These are phyloP conservation scores for Lepeophtheirus nordmannii DNA, from an alignment of 2,888 invertebrate species.

Conservation along the genomic window DNA sequence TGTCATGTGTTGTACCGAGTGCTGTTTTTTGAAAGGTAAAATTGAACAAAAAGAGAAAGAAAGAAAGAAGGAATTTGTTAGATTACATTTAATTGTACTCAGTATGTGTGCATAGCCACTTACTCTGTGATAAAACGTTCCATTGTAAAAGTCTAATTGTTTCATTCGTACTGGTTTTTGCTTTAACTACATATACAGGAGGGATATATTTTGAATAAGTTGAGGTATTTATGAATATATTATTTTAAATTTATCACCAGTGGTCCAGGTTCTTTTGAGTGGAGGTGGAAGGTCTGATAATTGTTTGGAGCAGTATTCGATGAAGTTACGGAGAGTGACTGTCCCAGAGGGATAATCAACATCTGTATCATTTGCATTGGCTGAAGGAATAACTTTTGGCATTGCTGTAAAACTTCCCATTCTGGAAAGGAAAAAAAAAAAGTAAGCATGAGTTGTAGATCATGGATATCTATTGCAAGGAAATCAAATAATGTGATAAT, in stretches of 20 bases:
- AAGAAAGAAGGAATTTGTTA: no score
- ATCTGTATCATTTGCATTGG: slow-evolving; percentile 44
- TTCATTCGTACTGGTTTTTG: slow-evolving; percentile 33
- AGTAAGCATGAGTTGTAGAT: not conserved
- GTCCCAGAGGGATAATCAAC: slow-evolving; percentile 35
- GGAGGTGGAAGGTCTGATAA: slow-evolving; percentile 38
- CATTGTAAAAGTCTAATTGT: slow-evolving; percentile 49
- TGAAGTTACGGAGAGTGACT: slow-evolving; percentile 38
- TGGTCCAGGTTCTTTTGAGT: slow-evolving; percentile 28
- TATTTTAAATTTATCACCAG: not conserved
- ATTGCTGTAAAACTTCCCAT: slow-evolving; percentile 58
- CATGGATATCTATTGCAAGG: not conserved
- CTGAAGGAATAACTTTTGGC: slow-evolving; percentile 48
- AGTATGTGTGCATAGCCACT: not conserved
- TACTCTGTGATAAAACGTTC: slow-evolving; percentile 56
- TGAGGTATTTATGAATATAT: not conserved
- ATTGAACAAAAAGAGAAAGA: no score
- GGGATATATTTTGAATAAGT: not conserved
- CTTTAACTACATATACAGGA: not conserved
- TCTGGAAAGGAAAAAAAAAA: slow-evolving; percentile 38
- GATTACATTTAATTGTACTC: no score
- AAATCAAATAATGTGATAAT: not conserved
- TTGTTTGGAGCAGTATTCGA: slow-evolving; percentile 42
- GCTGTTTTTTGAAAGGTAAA: slow-evolving; percentile 38
- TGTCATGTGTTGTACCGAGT: slow-evolving; percentile 51